These are phyloP conservation scores for Drosophila borealis DNA, from an alignment of 2,888 invertebrate species.

Conservation along the genomic window DNA sequence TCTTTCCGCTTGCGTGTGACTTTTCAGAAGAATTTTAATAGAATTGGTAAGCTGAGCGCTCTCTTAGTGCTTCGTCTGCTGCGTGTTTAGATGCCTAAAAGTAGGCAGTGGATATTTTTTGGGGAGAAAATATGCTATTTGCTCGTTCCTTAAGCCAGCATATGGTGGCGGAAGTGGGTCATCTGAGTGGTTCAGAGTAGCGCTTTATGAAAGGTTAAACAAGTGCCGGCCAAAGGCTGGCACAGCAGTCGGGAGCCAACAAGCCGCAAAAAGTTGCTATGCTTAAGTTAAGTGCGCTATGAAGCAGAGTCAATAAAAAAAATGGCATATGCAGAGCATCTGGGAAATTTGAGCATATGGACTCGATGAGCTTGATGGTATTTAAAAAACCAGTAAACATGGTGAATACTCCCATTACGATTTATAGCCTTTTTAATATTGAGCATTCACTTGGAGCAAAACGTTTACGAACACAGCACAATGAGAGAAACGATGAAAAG, in stretches of 20 bases:
- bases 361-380: neutral
- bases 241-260: conserved; percentile 47
- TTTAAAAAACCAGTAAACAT: neutral
- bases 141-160: neutral
- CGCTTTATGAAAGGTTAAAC: conserved; percentile 37
- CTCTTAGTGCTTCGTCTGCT: conserved; percentile 8
- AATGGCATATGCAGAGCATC: conserved; percentile 11
- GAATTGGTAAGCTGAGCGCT: conserved; percentile 76
- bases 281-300: conserved; percentile 44
- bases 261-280: conserved; percentile 37
- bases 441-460: neutral
- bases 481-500: neutral
- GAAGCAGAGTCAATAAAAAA: conserved; percentile 29
- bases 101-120: conserved; percentile 46
- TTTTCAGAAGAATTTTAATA: conserved; percentile 76
- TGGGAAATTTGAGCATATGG: conserved; percentile 10
- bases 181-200: conserved; percentile 24
- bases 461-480: conserved; percentile 11
- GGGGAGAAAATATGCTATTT: conserved; percentile 52
- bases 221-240: conserved; percentile 16
- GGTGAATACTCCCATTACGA: neutral
- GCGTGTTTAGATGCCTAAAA: conserved; percentile 70
- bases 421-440: neutral
- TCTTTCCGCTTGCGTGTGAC: conserved; percentile 50
- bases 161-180: conserved; percentile 6